Conservation (phyloP, 2,888 invertebrate genomes). For the Xylocampa areola region DNA sequence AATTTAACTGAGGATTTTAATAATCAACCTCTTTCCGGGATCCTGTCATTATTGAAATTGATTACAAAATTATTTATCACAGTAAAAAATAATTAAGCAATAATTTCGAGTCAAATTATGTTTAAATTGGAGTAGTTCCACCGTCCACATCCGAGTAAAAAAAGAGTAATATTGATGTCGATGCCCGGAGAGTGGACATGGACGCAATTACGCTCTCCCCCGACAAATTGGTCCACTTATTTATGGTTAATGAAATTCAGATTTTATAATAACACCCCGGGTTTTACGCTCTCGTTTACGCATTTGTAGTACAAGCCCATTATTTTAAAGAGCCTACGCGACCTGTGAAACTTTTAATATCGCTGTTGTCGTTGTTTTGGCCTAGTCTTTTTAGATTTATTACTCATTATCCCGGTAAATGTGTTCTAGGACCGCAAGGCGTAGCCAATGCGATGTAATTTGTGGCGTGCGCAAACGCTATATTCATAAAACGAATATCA, state of each 20-base stretch:
- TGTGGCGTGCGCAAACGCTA: constrained; percentile 40
- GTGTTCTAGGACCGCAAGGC: constrained; percentile 51
- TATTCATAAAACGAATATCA: constrained; percentile 39
- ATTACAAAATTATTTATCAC: constrained; percentile 52
- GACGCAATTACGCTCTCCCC: constrained; percentile 70
- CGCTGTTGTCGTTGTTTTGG: constrained; percentile 41
- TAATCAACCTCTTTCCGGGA: constrained; percentile 19
- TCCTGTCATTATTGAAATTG: constrained; percentile 33
- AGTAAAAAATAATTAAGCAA: constrained; percentile 54
- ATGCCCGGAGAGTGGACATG: constrained; percentile 64
- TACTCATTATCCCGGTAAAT: constrained; percentile 59
- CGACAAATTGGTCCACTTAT: constrained; percentile 77
- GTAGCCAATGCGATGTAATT: constrained; percentile 47
- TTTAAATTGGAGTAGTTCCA: constrained; percentile 59
- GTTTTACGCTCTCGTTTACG: constrained; percentile 73
- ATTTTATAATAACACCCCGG: constrained; percentile 74
- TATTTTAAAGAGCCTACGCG: constrained; percentile 66
- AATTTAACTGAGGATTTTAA: constrained; percentile 22
- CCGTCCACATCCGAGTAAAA: constrained; percentile 45
- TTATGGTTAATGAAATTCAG: constrained; percentile 80
- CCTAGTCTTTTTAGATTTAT: constrained; percentile 62
- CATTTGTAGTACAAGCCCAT: constrained; percentile 72
- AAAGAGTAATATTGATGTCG: constrained; percentile 53
- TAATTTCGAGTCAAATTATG: constrained; percentile 47
- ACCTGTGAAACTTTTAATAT: constrained; percentile 64